Conservation (phyloP, 2,888 invertebrate species). For the Caenorhabditis parvicauda region DNA sequence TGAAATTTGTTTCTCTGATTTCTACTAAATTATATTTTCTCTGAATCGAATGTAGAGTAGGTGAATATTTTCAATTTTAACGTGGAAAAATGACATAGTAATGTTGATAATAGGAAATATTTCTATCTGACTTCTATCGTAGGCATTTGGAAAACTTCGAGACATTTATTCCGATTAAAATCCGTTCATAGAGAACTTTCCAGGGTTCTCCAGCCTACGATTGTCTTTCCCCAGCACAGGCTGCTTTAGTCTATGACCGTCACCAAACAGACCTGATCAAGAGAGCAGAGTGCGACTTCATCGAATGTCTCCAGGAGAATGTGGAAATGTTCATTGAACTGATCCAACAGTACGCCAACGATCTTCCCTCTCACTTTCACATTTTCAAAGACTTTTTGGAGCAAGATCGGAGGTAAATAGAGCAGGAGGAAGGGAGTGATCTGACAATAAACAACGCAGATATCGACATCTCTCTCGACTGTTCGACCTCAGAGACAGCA, state of each 20-base stretch:
- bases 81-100: too few species aligned
- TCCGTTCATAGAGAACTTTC: neutral
- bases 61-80: too few species aligned
- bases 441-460: slow-evolving; percentile 63
- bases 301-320: slow-evolving; percentile 44
- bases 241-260: slow-evolving; percentile 36
- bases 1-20: too few species aligned
- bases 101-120: too few species aligned
- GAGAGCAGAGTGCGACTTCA: slow-evolving; percentile 26
- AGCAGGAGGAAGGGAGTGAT: slow-evolving; percentile 1
- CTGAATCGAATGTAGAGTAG: too few species aligned
- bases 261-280: slow-evolving; percentile 27
- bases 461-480: slow-evolving; percentile 89
- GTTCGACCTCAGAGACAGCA: slow-evolving; percentile 88
- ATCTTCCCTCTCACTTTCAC: slow-evolving; percentile 5
- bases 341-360: slow-evolving; percentile 6
- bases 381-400: slow-evolving; percentile 14
- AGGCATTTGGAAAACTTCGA: too few species aligned
- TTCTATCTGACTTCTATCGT: neutral
- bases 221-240: slow-evolving; percentile 32
- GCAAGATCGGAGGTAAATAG: slow-evolving; percentile 19
- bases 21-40: too few species aligned
- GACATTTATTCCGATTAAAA: neutral
- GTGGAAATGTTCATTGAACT: slow-evolving; percentile 38
- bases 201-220: slow-evolving; percentile 27